Conservation (phyloP, 2,888 invertebrate species). For the Meteorus cinctellus region DNA sequence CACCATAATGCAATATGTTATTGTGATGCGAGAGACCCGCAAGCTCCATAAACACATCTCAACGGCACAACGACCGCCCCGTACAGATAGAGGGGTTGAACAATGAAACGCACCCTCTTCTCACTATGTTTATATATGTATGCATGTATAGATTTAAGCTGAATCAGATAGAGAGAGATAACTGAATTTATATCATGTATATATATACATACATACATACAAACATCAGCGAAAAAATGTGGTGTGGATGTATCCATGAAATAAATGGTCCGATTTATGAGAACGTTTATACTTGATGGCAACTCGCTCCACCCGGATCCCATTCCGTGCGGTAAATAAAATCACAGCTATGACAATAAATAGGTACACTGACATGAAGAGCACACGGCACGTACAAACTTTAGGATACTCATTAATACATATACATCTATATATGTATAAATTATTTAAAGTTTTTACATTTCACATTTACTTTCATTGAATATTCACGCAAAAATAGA, state of each 20-base stretch:
- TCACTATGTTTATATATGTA: neutral
- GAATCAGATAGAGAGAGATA: conserved; percentile 26
- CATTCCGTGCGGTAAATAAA: conserved; percentile 59
- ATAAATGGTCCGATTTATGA: conserved; percentile 68
- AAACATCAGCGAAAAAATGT: conserved; percentile 50
- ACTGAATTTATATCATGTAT: neutral
- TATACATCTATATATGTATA: neutral
- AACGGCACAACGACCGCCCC: neutral
- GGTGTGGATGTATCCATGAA: conserved; percentile 53
- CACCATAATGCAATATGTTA: conserved; percentile 41
- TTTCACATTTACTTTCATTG: no score
- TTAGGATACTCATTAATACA: no score
- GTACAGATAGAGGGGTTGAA: conserved; percentile 1
- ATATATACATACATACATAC: conserved; percentile 21
- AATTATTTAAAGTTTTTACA: no score
- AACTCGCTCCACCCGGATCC: conserved; percentile 23
- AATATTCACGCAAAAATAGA: no score
- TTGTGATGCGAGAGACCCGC: neutral
- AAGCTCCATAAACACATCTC: conserved; percentile 14
- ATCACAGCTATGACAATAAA: conserved; percentile 60
- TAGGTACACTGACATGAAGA: conserved; percentile 28
- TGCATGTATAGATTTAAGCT: conserved; percentile 11
- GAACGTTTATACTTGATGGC: conserved; percentile 19
- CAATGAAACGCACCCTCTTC: conserved; percentile 19
- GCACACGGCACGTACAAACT: neutral